These are phyloP conservation scores for Drosophila equinoxialis DNA, from an alignment of 1,140 invertebrate genomes.

Conservation along the genomic window DNA sequence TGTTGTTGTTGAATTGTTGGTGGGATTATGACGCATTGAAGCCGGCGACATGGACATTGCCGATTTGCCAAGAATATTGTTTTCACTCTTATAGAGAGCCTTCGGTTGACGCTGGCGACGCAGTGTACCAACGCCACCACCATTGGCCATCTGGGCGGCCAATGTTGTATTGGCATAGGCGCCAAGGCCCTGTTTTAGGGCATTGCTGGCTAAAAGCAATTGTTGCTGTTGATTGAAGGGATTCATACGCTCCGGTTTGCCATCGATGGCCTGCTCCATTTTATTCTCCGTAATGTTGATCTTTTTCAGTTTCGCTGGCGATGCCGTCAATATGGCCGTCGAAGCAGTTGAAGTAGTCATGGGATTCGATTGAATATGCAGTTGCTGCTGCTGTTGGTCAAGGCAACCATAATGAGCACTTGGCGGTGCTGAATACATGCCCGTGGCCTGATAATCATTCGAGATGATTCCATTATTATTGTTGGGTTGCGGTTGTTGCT, in stretches of 20 bases:
- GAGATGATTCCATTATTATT: constrained; percentile 59
- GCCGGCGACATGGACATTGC: constrained; percentile 16
- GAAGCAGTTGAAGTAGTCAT: constrained; percentile 78
- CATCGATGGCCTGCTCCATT: constrained; percentile 69
- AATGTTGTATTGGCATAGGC: constrained; percentile 78
- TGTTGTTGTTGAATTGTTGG: neutral
- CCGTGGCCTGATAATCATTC: constrained; percentile 73
- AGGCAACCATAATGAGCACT: constrained; percentile 77
- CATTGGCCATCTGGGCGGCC: constrained; percentile 74
- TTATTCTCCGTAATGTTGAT: constrained; percentile 83
- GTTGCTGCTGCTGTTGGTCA: constrained; percentile 44
- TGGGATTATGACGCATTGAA: constrained; percentile 27
- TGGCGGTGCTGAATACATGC: constrained; percentile 79
- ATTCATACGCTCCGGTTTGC: constrained; percentile 61
- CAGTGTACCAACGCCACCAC: constrained; percentile 73
- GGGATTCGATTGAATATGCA: constrained; percentile 48
- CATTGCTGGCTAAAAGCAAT: constrained; percentile 73
- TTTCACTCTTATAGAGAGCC: constrained; percentile 79
- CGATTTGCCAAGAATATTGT: constrained; percentile 74
- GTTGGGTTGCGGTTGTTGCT: constrained; percentile 42
- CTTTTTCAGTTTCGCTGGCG: constrained; percentile 67
- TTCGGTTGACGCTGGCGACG: constrained; percentile 79
- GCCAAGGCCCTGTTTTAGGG: constrained; percentile 74
- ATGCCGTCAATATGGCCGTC: constrained; percentile 66
- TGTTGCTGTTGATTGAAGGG: constrained; percentile 80